Conservation (phyloP, 2,113 vertebrate species). For the Garra rufa region DNA sequence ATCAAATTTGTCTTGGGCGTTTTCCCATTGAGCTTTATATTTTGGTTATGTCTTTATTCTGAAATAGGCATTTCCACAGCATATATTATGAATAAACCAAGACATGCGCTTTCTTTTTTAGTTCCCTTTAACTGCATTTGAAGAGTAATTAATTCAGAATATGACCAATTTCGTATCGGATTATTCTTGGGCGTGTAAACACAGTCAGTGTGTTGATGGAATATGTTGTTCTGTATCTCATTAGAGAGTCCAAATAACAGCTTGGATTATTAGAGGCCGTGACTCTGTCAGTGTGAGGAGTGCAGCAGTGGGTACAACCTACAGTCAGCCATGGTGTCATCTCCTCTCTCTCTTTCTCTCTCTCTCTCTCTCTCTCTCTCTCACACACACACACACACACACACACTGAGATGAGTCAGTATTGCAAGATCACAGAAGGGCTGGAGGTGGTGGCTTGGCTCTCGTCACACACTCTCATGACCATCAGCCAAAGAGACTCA, state of each 20-base stretch:
- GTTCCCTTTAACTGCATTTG: background rate
- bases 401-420: conserved; percentile 44
- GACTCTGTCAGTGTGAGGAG: conserved; percentile 30
- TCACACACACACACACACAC: conserved; percentile 30
- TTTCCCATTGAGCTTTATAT: background rate
- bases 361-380: conserved; percentile 17
- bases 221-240: conserved; percentile 34
- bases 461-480: background rate
- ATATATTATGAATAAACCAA: background rate
- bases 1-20: too few relatives aligned
- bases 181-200: background rate
- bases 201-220: conserved; percentile 22
- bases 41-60: background rate
- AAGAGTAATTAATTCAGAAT: background rate
- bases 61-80: background rate
- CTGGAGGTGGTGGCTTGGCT: conserved; percentile 52
- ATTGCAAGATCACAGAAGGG: conserved; percentile 37
- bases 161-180: background rate
- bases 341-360: background rate
- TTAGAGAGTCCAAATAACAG: conserved; percentile 44
- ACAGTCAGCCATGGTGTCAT: conserved; percentile 41
- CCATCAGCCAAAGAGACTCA: conserved; percentile 23
- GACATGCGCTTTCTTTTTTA: background rate
- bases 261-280: conserved; percentile 44
- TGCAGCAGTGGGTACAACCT: conserved; percentile 42